phyloP scores from a whole-genome alignment of 2,113 vertebrate species.

The Channa maculata region DNA sequence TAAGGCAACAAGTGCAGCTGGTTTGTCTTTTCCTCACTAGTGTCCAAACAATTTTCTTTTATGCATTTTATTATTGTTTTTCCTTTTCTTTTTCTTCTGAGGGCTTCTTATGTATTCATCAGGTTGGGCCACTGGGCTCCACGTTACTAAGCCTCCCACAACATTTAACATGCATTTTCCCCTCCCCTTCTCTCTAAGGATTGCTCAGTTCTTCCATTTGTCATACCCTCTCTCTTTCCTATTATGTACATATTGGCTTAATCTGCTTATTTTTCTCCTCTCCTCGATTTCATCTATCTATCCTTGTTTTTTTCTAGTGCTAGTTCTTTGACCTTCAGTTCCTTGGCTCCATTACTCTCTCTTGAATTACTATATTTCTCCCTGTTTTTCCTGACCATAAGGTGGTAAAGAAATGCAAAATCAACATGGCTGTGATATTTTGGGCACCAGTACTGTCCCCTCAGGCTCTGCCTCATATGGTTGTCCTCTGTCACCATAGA shows the following conservation, averaged over 20 bases:
- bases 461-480: constrained; percentile 33
- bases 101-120: constrained; percentile 63
- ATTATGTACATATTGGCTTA: constrained; percentile 66
- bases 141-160: constrained; percentile 55
- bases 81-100: not conserved
- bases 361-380: constrained; percentile 35
- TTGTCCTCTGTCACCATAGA: constrained; percentile 48
- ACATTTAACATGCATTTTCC: constrained; percentile 68
- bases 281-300: constrained; percentile 26
- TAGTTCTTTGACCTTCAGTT: constrained; percentile 70
- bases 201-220: constrained; percentile 63
- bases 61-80: constrained; percentile 23
- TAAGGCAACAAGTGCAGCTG: not conserved
- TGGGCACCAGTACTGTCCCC: constrained; percentile 23
- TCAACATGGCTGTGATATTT: constrained; percentile 76
- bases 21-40: not conserved
- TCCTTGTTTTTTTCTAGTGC: constrained; percentile 14
- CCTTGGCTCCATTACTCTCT: constrained; percentile 58
- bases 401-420: constrained; percentile 72
- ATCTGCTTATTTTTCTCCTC: constrained; percentile 45
- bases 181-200: constrained; percentile 60
- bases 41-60: not conserved
- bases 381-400: constrained; percentile 49
- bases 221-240: constrained; percentile 52
- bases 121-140: constrained; percentile 40